Conservation (phyloP, 1,140 invertebrate genomes). For the Diploscapter pachys region DNA sequence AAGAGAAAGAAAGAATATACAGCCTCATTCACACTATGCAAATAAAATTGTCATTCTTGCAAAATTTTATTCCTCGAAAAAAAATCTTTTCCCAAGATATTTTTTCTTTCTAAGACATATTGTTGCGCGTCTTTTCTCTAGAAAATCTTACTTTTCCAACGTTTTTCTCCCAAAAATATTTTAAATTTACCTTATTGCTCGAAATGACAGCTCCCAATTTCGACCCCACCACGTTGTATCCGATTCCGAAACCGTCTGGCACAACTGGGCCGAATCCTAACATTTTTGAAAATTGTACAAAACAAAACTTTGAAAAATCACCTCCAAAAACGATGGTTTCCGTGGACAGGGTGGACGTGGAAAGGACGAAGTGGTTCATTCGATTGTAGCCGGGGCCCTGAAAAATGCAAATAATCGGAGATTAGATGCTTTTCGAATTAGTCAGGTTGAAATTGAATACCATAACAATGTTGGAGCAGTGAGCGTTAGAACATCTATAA, state of each 20-base stretch:
- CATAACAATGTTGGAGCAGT: too few species aligned
- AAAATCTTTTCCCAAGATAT: too few species aligned
- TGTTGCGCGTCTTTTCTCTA: too few species aligned
- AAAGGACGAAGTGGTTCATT: constrained; percentile 83
- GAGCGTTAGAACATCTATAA: too few species aligned
- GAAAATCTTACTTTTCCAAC: too few species aligned
- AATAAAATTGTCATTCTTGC: too few species aligned
- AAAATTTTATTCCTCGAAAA: too few species aligned
- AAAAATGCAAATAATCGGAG: constrained; percentile 58
- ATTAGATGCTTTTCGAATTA: too few species aligned
- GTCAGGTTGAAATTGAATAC: too few species aligned
- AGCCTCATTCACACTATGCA: too few species aligned
- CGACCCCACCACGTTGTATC: constrained; percentile 52
- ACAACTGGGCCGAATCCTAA: constrained; percentile 89
- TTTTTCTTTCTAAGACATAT: too few species aligned
- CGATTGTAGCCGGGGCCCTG: constrained; percentile 74
- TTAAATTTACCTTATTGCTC: constrained; percentile 39
- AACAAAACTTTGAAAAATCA: background rate
- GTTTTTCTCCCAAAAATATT: background rate
- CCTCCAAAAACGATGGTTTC: constrained; percentile 29
- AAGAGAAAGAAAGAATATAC: too few species aligned
- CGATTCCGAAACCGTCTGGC: constrained; percentile 80
- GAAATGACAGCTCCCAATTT: constrained; percentile 58
- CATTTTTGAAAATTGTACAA: background rate
- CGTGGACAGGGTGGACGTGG: constrained; percentile 29